These are phyloP conservation scores for Sarcophaga variegata DNA, from an alignment of 2,888 invertebrate genomes.

Conservation along the genomic window DNA sequence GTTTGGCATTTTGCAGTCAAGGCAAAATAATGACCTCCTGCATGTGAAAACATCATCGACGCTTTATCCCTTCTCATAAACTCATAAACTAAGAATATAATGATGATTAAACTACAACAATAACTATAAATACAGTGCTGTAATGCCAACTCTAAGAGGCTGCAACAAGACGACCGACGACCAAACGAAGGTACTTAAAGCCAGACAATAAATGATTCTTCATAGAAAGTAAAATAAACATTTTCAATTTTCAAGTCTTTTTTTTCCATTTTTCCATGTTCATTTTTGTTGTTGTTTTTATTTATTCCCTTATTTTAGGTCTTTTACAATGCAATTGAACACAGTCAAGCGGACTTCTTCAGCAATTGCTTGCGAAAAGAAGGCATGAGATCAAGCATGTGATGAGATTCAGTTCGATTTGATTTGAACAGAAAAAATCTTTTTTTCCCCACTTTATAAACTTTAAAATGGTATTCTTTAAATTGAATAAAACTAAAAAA, in stretches of 20 bases:
- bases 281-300: constrained; percentile 41
- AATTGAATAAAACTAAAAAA: constrained; percentile 4
- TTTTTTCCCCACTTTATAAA: not conserved
- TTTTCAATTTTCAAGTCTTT: constrained; percentile 41
- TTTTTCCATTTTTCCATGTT: not conserved
- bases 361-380: not conserved
- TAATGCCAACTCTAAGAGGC: constrained; percentile 33
- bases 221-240: constrained; percentile 57
- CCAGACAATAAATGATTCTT: constrained; percentile 51
- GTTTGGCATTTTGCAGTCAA: constrained; percentile 25
- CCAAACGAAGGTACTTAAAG: constrained; percentile 53
- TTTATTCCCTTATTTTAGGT: not conserved
- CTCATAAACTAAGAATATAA: constrained; percentile 50
- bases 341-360: constrained; percentile 1
- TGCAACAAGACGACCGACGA: constrained; percentile 3
- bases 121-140: not conserved
- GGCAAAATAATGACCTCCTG: constrained; percentile 64
- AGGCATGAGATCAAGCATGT: not conserved
- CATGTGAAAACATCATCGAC: constrained; percentile 32
- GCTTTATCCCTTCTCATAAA: too few species aligned
- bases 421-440: not conserved
- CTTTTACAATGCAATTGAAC: constrained; percentile 51
- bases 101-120: constrained; percentile 56
- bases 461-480: not conserved
- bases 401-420: not conserved